Evolutionary conservation across 2,113 vertebrate species (phyloP).

Genomic region (Grus americana): DNA sequence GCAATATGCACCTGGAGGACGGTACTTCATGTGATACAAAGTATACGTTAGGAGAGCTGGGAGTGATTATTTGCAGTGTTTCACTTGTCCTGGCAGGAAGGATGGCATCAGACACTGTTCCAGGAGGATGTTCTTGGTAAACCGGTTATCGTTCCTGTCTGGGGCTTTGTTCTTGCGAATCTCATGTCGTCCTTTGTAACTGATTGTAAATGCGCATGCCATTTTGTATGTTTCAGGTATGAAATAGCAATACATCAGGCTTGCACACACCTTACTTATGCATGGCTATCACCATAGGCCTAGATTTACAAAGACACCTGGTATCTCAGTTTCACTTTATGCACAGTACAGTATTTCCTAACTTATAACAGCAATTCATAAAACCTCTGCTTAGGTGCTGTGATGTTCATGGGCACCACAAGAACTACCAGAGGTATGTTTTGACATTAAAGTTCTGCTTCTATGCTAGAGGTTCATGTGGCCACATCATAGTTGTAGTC

Average conservation of each 20-base stretch:
- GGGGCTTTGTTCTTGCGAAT: background rate
- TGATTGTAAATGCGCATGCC: background rate
- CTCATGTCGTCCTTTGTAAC: background rate
- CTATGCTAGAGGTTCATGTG: background rate
- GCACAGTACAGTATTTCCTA: background rate
- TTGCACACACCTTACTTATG: background rate
- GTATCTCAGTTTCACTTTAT: background rate
- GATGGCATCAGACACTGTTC: background rate
- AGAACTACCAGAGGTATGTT: background rate
- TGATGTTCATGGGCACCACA: background rate
- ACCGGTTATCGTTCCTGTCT: background rate
- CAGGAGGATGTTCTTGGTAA: background rate
- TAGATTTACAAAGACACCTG: background rate
- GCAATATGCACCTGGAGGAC: background rate
- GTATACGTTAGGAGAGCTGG: fast-evolving
- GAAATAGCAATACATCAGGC: background rate
- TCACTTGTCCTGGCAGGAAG: background rate
- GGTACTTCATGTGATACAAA: background rate
- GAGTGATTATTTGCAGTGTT: background rate
- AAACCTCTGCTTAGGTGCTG: background rate
- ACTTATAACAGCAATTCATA: background rate
- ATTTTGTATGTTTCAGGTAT: background rate
- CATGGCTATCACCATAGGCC: background rate
- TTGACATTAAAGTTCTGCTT: background rate
- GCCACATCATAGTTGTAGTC: background rate